Conservation (phyloP, 2,888 invertebrate species). For the Polydrusus tereticollis region DNA sequence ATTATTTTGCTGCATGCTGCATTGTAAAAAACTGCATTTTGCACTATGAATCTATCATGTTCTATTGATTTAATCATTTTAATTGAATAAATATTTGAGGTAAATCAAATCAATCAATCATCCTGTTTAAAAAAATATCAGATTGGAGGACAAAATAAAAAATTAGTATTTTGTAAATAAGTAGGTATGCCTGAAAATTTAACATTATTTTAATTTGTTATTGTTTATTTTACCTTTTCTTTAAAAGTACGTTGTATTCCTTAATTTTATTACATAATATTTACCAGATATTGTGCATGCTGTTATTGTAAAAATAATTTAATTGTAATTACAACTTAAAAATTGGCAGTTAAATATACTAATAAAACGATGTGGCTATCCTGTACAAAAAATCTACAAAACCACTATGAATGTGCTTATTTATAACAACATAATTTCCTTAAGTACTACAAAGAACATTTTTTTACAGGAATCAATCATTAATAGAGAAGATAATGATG, state of each 20-base stretch:
- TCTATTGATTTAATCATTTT: no score
- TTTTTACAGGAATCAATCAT: slow-evolving; percentile 64
- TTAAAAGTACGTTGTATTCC: no score
- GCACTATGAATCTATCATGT: background rate
- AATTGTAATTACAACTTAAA: background rate
- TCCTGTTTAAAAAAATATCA: no score
- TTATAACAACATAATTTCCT: background rate
- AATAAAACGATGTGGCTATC: background rate
- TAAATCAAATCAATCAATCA: no score
- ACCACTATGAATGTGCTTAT: background rate
- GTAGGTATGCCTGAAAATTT: no score
- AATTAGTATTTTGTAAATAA: no score
- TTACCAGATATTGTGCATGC: background rate
- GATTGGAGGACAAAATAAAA: no score
- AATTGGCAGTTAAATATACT: background rate
- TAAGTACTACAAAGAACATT: background rate
- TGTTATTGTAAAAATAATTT: background rate
- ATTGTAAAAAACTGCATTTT: background rate
- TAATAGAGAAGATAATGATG: slow-evolving; percentile 70
- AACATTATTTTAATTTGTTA: no score
- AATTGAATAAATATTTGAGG: no score
- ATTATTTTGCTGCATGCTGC: background rate
- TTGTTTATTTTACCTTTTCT: no score
- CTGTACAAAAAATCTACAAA: background rate
- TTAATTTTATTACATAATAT: background rate